These are phyloP conservation scores for Nematolebias whitei DNA, from an alignment of 2,113 vertebrate species.

Conservation along the genomic window DNA sequence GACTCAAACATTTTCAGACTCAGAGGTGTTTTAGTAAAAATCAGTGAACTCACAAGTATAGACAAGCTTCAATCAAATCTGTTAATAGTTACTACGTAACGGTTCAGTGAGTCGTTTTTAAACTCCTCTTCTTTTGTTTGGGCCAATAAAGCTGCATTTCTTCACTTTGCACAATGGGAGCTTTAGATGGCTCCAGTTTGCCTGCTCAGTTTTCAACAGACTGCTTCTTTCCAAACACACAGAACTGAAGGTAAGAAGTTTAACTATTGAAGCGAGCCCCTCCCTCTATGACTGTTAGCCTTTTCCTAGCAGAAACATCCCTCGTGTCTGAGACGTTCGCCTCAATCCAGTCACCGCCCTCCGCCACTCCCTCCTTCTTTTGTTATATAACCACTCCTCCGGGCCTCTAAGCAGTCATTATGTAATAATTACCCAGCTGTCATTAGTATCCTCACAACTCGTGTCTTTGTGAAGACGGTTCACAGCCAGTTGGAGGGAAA, in stretches of 20 bases:
- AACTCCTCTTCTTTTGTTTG: neutral
- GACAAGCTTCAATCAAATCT: neutral
- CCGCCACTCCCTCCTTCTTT: neutral
- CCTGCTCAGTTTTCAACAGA: too few relatives aligned
- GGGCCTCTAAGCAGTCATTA: constrained; percentile 59
- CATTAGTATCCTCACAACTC: constrained; percentile 43
- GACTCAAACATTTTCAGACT: too few relatives aligned
- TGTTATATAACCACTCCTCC: constrained; percentile 49
- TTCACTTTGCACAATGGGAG: neutral
- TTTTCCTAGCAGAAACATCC: constrained; percentile 13
- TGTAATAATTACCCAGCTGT: constrained; percentile 66
- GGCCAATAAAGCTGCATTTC: neutral
- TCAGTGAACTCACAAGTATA: too few relatives aligned
- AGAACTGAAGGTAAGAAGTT: neutral
- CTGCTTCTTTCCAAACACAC: too few relatives aligned
- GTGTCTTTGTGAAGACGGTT: constrained; percentile 7
- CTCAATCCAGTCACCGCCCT: constrained; percentile 43
- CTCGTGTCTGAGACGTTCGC: constrained; percentile 22
- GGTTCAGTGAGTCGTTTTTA: neutral
- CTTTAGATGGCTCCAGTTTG: too few relatives aligned
- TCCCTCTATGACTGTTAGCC: constrained; percentile 40
- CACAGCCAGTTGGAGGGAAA: constrained; percentile 3
- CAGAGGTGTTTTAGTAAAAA: too few relatives aligned
- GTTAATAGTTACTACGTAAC: neutral
- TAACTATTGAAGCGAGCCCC: constrained; percentile 21